Percentiles rank a stretch among this genome's conserved stretches.
Conservation (phyloP, 2,888 invertebrate genomes). For the Pasiphila rectangulata region DNA sequence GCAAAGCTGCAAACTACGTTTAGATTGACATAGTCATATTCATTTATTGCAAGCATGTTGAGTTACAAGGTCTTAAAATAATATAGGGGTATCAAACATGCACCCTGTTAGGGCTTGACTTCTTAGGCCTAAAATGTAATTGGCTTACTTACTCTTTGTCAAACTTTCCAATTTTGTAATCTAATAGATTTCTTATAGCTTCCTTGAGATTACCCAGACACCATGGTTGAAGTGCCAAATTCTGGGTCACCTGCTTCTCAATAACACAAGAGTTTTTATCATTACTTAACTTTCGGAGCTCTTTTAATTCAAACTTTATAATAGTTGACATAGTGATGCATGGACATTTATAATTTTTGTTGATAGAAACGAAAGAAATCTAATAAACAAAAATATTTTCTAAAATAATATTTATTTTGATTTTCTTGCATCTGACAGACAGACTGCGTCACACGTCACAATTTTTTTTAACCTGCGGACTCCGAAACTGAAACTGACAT, state of each 20-base stretch:
- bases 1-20: too few species aligned
- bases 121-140: too few species aligned
- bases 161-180: constrained; percentile 81
- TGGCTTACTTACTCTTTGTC: constrained; percentile 82
- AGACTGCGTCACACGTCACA: too few species aligned
- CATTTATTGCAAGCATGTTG: too few species aligned
- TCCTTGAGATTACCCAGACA: constrained; percentile 81
- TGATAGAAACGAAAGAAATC: constrained; percentile 2
- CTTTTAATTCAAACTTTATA: constrained; percentile 76
- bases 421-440: constrained; percentile 3
- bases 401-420: constrained; percentile 1
- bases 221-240: constrained; percentile 83
- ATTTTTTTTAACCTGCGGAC: too few species aligned
- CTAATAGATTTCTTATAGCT: constrained; percentile 81
- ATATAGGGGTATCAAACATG: too few species aligned
- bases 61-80: too few species aligned
- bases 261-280: constrained; percentile 81
- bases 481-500: background rate
- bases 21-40: too few species aligned
- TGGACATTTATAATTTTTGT: constrained; percentile 12
- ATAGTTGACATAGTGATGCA: constrained; percentile 61
- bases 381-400: background rate
- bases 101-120: too few species aligned
- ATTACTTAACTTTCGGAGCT: constrained; percentile 75
- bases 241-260: constrained; percentile 78